Evolutionary conservation across 1,140 invertebrate species (phyloP), one percentile per base, ranked within the genome.

Genomic region (Drosophila ercepeae): DNA sequence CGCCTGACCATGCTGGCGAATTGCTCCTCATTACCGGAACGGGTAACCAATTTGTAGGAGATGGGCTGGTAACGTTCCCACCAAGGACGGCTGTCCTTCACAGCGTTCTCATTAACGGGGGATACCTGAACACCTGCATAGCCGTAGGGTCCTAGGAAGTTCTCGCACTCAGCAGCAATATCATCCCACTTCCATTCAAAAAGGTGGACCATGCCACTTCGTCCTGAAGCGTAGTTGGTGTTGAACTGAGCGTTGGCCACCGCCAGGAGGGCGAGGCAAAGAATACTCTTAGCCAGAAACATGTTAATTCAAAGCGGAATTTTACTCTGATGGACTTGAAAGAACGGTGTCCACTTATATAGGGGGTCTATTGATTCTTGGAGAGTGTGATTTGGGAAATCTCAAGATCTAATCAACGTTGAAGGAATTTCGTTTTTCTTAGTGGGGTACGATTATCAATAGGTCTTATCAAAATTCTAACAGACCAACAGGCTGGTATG

Each of bases 11-110:
- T 39, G 36, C 36, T 39, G 13, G 34, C 34, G n/a, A 36, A 36
- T 13, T 36, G 34, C 34, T 36, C 34, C 34, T 36, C 34, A 13
- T 36, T 36, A n/a, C 34, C 34, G 34, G 34, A 36, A 36, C 34
- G 34, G 13, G 34, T 36, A 36, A n/a, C n/a, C n/a, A n/a, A n/a
- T n/a, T n/a, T n/a, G 14, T 39, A 16, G 13, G 36, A 39, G 13
- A 39, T 39, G 36, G 36, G 36, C 8, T 39, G 36, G 36, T 39
- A 39, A 16, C 36, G 36, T 13, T 39, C 36, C 36, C 36, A 39
- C 36, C 36, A 39, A 1, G 36, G 36, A 16, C 36, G 36, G 36
- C 36, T 39, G 36, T 39, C 36, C 13, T 39, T 39, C 36, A 39
- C 36, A 8, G 36, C 36, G 13, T 39, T 39, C n/a, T 39, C 36